A percentile compares a stretch with the other conserved stretches of the same genome.
phyloP scores from a whole-genome alignment of 2,113 vertebrate species.

The Antennarius striatus region DNA sequence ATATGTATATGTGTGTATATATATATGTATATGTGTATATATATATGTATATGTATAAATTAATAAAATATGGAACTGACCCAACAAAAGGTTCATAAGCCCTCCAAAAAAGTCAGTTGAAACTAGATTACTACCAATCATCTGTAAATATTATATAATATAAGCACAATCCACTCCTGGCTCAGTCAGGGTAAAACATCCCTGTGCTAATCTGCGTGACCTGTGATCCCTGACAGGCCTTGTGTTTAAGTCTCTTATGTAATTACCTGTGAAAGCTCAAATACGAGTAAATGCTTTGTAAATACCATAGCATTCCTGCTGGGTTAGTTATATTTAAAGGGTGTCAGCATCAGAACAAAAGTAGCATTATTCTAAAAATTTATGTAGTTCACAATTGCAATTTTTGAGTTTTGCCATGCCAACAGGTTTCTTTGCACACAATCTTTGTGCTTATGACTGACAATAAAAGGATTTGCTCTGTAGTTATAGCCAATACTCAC shows the following conservation, averaged over 20 bases:
- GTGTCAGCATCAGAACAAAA: conserved; percentile 19
- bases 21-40: too few species aligned
- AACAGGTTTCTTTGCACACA: conserved; percentile 4
- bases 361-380: conserved; percentile 16
- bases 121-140: conserved; percentile 10
- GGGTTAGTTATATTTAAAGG: too few species aligned
- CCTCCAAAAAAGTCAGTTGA: neutral
- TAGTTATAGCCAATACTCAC: too few species aligned
- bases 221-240: conserved; percentile 44
- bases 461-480: neutral
- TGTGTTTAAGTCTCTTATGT: conserved; percentile 50
- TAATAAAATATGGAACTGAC: neutral
- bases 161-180: conserved; percentile 5
- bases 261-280: conserved; percentile 42
- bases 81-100: neutral
- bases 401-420: neutral
- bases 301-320: conserved; percentile 1
- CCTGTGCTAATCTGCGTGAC: conserved; percentile 43
- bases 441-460: neutral
- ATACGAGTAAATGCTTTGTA: neutral
- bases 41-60: too few species aligned
- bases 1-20: too few species aligned
- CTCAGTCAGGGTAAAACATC: conserved; percentile 38
- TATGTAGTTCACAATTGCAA: conserved; percentile 2
- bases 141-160: conserved; percentile 24